Base-by-base conservation (phyloP, 2,888 invertebrate species). In the Drosophila colorata region DNA sequence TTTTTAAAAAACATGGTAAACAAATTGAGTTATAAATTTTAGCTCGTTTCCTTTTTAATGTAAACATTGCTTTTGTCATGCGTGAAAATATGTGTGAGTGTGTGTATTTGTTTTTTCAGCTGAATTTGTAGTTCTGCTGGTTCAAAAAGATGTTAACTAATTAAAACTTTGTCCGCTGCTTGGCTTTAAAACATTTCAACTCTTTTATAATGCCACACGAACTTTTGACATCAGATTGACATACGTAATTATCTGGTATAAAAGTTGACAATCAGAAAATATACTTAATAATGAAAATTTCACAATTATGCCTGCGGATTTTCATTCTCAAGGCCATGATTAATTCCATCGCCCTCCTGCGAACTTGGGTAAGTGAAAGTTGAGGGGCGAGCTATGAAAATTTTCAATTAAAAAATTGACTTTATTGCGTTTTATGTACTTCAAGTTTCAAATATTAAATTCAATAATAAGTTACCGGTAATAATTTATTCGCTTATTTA, bases 11-110 rank as follows among this genome's bases (percentile, higher is more conserved):
- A 59, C 61, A 55, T 48, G 49, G 59, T 35, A 66, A 76, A 67
- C 72, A 74, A 82, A 88, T 82, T 75, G 70, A 79, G 70, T 64
- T 67, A 75, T 73, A 82, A 82, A 88, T 87, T 84, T 60, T 9
- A 43, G 20, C 51, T 48, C 47, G 31, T 53, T 67, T 46, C 55
- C 35, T 51, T 72, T 69, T 49, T 80, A 75, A 80, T 76, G 61
- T 69, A 83, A 76, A 71, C 68, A 86, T 71, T 64, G 68, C 47
- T 38, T 40, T 61, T 66, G 25, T 49, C 31, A 18, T 38, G 33
- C 13, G n/a, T 20, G 18, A 11, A 41, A 31, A 43, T 41, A 35
- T 52, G 16, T 40, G 23, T 55, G n/a, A 14, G 47, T 33, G 41
- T 2, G 9, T n/a, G n/a, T n/a, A n/a, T n/a, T n/a, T n/a, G n/a